phyloP scores from a whole-genome alignment of 92 coral and sea anemone species.

The Actinostola sp. region DNA sequence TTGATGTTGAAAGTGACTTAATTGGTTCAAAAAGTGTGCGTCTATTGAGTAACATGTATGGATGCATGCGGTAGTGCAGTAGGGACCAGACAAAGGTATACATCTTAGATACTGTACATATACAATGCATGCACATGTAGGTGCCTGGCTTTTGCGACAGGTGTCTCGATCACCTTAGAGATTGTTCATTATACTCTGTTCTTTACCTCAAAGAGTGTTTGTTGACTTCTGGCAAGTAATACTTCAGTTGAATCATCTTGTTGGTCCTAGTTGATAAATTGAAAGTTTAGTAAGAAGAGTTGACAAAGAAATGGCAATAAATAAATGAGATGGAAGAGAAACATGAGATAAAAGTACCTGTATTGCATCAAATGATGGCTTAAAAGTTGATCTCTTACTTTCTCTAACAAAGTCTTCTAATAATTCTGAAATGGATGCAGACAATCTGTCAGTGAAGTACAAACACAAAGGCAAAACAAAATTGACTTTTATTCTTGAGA shows the following conservation, averaged over 20 bases:
- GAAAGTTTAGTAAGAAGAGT: not conserved
- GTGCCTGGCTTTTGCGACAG: not conserved
- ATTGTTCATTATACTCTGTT: no score
- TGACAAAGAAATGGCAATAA: not conserved
- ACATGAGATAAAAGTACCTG: conserved; percentile 75
- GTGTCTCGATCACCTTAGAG: no score
- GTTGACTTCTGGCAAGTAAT: conserved; percentile 86
- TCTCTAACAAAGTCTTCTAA: conserved; percentile 87
- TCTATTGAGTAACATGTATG: no score
- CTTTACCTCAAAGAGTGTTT: conserved; percentile 80
- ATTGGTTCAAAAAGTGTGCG: no score
- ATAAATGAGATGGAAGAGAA: not conserved
- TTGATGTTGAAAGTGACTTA: no score
- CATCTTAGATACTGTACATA: no score
- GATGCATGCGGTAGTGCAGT: no score
- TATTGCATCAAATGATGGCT: conserved; percentile 84
- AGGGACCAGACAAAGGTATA: no score
- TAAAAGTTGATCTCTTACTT: conserved; percentile 86
- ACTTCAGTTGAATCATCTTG: conserved; percentile 97
- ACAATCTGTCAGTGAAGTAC: not conserved
- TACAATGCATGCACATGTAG: no score
- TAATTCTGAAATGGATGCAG: conserved; percentile 51
- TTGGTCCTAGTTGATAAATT: conserved; percentile 62
- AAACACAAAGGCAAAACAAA: conserved; percentile 1
- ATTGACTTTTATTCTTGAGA: conserved; percentile 10